Evolutionary conservation across 2,797 vertebrate genomes (phyloP), one percentile per base, ranked within the genome.

Genomic region (Ctenopoma kingsleyae): DNA sequence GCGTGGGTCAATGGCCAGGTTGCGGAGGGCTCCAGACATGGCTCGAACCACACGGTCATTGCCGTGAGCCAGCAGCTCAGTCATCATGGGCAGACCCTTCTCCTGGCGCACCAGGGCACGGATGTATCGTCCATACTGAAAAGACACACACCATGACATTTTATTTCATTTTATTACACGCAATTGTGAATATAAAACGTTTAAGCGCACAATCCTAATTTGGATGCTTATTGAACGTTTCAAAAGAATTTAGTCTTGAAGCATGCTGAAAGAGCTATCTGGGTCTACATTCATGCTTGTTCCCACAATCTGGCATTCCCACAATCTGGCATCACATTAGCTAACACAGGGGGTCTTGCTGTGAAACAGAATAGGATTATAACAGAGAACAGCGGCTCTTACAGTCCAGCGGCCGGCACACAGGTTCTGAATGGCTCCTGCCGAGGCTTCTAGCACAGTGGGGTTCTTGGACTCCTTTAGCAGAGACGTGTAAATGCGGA

Each of bases 321-420:
- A 32, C 0, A 48, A 54, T 61, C 19, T 47, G 27, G 27, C 27
- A 6, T 12, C 35, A 5, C 6, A 22, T 15, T 59, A 25, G 36
- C 5, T 58, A 5, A 22, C 44, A 51, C 11, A 36, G 9, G 1
- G 36, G 38, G 22, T 4, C 17, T 20, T 48, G 52, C 38, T 0
- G 22, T 25, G 16, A 66, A 49, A 9, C 3, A 2, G 0, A 59
- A 17, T 0, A 46, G 1, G 6, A 38, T 7, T 3, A n/a, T 4
- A 8, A 53, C 1, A 13, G 16, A 40, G 1, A 40, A 38, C 2
- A 2, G 44, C 30, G 8, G 30, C 9, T 65, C 93, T 96, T 90
- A 99, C 98, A 15, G 89, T 97, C 98, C 98, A 99, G 55, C 94
- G 95, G 58, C 98, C 98, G 1, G 98, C 97, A 4, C 97, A 98